These are phyloP conservation scores for Ceyx cyanopectus DNA, from an alignment of 2,113 vertebrate species.

Conservation along the genomic window DNA sequence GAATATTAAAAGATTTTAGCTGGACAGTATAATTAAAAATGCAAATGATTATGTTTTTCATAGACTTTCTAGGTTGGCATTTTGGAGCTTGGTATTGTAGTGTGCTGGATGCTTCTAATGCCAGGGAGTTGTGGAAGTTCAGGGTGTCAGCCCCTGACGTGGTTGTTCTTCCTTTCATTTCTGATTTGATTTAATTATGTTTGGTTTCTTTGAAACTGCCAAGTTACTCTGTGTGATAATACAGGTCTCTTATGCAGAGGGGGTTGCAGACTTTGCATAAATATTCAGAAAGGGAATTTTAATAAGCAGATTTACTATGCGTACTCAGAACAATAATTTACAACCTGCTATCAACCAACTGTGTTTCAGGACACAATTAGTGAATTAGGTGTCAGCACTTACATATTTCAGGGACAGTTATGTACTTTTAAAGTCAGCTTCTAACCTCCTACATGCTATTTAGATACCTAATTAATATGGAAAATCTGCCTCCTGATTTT, in stretches of 20 bases:
- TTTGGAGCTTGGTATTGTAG: not conserved
- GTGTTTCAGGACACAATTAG: conserved; percentile 29
- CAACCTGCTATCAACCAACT: conserved; percentile 10
- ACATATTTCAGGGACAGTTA: not conserved
- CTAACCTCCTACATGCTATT: not conserved
- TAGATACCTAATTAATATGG: not conserved
- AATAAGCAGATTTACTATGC: conserved; percentile 37
- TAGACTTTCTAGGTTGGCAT: not conserved
- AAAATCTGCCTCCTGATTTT: conserved; percentile 20
- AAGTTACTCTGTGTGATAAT: conserved; percentile 43
- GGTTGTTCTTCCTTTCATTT: not conserved
- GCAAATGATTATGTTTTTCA: not conserved
- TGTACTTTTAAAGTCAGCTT: conserved; percentile 3
- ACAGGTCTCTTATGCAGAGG: conserved; percentile 27
- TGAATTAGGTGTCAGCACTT: conserved; percentile 23
- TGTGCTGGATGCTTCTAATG: not conserved
- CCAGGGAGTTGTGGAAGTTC: not conserved
- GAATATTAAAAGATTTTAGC: not conserved
- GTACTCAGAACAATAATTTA: conserved; percentile 41
- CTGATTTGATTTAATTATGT: conserved; percentile 34
- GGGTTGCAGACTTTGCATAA: conserved; percentile 34
- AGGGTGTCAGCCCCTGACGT: not conserved
- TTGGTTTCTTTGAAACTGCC: conserved; percentile 36
- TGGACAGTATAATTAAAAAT: not conserved
- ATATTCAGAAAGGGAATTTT: conserved; percentile 57